A percentile compares a stretch with the other conserved stretches of the same genome.
These are phyloP conservation scores for Tyria jacobaeae DNA, from an alignment of 2,888 invertebrate species.

Conservation along the genomic window DNA sequence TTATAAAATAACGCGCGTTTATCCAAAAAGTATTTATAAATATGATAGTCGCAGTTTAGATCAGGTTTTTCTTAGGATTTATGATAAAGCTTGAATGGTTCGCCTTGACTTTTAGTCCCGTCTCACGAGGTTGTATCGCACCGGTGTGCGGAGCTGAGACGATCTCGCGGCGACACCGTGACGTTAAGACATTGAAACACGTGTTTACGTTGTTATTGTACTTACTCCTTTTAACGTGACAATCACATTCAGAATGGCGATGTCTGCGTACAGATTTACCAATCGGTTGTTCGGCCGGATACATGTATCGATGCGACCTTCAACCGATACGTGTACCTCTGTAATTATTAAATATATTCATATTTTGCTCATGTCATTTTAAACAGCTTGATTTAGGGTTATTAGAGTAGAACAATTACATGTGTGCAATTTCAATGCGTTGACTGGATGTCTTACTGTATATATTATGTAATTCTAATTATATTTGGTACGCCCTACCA, in stretches of 20 bases:
- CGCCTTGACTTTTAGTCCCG: conserved; percentile 41
- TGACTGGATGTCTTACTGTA: not conserved
- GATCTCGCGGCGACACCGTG: not conserved
- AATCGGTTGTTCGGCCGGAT: not conserved
- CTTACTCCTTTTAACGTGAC: conserved; percentile 1
- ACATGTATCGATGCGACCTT: not conserved
- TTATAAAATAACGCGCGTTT: not conserved
- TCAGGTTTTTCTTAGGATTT: conserved; percentile 6
- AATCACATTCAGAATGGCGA: not conserved
- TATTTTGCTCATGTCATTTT: not conserved
- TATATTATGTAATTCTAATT: not conserved
- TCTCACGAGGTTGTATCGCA: conserved; percentile 1
- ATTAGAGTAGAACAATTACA: not conserved
- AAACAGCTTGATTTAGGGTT: not conserved
- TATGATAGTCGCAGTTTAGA: not conserved
- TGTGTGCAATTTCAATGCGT: not conserved
- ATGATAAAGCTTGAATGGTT: conserved; percentile 15
- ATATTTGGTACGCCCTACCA: not conserved
- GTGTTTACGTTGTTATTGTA: conserved; percentile 5
- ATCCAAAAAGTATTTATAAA: conserved; percentile 12
- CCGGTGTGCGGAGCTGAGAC: not conserved
- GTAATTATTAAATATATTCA: not conserved
- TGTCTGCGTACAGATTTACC: not conserved
- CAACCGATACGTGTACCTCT: not conserved
- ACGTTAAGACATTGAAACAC: conserved; percentile 7